Evolutionary conservation across 2,113 vertebrate genomes (phyloP).

Genomic region (Zingel zingel): DNA sequence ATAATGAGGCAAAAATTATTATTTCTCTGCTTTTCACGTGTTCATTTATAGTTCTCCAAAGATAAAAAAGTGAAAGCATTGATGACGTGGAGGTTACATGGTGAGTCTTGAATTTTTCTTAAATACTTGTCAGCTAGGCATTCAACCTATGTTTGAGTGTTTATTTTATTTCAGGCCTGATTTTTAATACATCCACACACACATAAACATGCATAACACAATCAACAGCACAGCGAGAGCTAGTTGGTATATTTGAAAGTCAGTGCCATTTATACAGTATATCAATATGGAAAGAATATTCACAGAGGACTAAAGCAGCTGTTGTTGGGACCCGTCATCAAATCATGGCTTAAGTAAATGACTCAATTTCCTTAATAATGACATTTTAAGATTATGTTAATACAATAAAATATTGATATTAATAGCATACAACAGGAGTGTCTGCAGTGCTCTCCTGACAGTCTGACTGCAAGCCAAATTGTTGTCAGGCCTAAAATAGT

Average conservation of each 20-base stretch:
- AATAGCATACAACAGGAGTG: background rate
- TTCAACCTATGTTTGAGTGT: background rate
- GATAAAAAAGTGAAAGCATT: background rate
- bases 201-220: background rate
- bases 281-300: background rate
- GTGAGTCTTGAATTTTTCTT: no score
- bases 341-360: background rate
- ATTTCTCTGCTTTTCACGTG: background rate
- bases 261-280: background rate
- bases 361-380: background rate
- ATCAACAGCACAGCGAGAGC: background rate
- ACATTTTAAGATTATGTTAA: background rate
- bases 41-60: background rate
- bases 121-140: background rate
- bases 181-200: background rate
- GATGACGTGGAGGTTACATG: background rate
- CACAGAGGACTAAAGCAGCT: background rate
- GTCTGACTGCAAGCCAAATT: conserved; percentile 8
- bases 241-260: no score
- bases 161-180: background rate
- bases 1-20: background rate
- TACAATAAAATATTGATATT: background rate
- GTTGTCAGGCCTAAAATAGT: conserved; percentile 26
- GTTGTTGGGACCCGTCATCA: background rate
- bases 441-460: background rate